Evolutionary conservation across 2,888 invertebrate species (phyloP).

Genomic region (Argyresthia goedartella): DNA sequence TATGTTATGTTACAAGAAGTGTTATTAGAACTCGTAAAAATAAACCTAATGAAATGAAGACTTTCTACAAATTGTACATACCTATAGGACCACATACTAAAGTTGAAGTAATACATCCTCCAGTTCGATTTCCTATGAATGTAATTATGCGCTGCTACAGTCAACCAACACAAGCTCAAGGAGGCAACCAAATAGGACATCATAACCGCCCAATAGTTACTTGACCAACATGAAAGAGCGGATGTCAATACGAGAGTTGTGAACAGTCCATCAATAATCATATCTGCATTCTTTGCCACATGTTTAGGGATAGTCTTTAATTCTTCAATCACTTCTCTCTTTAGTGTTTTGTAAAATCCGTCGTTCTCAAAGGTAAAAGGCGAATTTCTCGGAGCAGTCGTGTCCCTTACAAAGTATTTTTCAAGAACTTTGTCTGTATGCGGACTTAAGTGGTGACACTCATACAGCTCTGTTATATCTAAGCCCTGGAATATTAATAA

Average conservation of each 20-base stretch:
- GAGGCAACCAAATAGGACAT: conserved; percentile 45
- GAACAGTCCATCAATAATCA: conserved; percentile 43
- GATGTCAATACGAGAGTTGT: conserved; percentile 35
- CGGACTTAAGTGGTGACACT: conserved; percentile 76
- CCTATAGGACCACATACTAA: conserved; percentile 77
- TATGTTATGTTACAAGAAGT: background rate
- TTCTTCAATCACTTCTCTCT: conserved; percentile 66
- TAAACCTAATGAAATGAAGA: too few species aligned
- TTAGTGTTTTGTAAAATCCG: conserved; percentile 81
- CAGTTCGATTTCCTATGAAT: conserved; percentile 82
- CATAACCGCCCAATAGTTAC: conserved; percentile 24
- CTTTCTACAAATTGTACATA: conserved; percentile 17
- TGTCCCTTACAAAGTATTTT: conserved; percentile 75
- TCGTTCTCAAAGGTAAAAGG: conserved; percentile 80
- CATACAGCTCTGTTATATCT: conserved; percentile 86
- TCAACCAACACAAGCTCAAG: conserved; percentile 67
- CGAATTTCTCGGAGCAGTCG: conserved; percentile 74
- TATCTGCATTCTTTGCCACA: conserved; percentile 31
- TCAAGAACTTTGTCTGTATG: conserved; percentile 69
- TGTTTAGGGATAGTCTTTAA: conserved; percentile 62
- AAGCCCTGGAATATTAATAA: conserved; percentile 65
- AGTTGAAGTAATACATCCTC: conserved; percentile 83
- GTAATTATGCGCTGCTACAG: conserved; percentile 80
- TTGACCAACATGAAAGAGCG: conserved; percentile 25
- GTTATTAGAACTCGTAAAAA: too few species aligned